Evolutionary conservation across 2,888 invertebrate genomes (phyloP), one percentile per base, ranked within the genome.

Genomic region (Drosophila mimica): DNA sequence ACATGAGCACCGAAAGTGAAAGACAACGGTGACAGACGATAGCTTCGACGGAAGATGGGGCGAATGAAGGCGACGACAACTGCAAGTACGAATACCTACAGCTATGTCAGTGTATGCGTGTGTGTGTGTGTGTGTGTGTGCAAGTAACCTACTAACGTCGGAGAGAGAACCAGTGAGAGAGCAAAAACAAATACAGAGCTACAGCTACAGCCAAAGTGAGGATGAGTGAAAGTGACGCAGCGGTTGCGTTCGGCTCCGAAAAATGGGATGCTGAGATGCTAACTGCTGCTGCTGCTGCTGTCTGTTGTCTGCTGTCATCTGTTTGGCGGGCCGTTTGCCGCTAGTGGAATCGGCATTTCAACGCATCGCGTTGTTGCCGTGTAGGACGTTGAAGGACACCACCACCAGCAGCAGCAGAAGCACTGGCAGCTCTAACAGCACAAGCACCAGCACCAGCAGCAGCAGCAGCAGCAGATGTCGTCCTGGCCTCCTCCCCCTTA

Each of bases 251-350:
- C 49, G 60, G 65, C 71, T 59, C 63, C 49, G 40, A 38, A 33
- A 48, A 53, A 20, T 71, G 62, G 49, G 71, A 28, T 43, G 70
- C 30, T 64, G 38, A 62, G 57, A 38, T 64, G 62, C 65, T 48
- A 51, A 60, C 53, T n/a, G n/a, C n/a, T 25, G 3, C 25, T 25
- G 25, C 2, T 72, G 74, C 53, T 71, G 74, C 36, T 46, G 70
- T 63, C 85, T 80, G 76, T 81, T 85, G 89, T 85, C 84, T 89
- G 88, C 71, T 82, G 80, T 90, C 90, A 91, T 87, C 89, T 87
- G 91, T 91, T 91, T 86, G 90, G 84, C 84, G 89, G 90, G 91
- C 85, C 90, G 92, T 88, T 89, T 88, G 91, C 83, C 87, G 82
- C 84, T 78, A 68, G 71, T 84, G 67, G 86, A 73, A 81, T 78